Conservation (phyloP, 2,113 vertebrate genomes). For the Brienomyrus longianalis region DNA sequence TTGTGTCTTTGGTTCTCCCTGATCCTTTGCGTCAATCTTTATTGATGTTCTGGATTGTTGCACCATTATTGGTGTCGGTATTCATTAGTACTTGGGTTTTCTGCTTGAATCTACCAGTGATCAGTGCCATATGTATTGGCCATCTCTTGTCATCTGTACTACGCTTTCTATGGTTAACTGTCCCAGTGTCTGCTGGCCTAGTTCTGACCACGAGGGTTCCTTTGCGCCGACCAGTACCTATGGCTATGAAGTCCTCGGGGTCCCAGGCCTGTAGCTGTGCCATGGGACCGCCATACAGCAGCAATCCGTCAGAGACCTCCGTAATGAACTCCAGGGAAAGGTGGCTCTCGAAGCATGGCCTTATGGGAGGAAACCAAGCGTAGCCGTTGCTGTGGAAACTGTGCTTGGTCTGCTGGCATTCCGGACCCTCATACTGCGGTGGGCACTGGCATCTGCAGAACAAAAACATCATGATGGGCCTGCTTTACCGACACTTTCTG, state of each 20-base stretch:
- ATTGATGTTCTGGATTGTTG: background rate
- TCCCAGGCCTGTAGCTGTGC: slow-evolving; percentile 68
- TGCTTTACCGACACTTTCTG: background rate
- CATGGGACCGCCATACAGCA: slow-evolving; percentile 76
- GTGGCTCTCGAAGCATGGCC: slow-evolving; percentile 75
- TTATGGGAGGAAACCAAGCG: slow-evolving; percentile 80
- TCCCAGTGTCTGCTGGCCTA: background rate
- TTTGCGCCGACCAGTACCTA: slow-evolving; percentile 57
- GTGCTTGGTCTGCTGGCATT: slow-evolving; percentile 83
- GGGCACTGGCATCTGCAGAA: slow-evolving; percentile 74
- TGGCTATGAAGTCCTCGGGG: slow-evolving; percentile 74
- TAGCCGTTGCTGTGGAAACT: slow-evolving; percentile 84
- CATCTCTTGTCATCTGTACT: background rate
- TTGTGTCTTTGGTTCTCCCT: background rate
- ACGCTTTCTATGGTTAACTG: no score
- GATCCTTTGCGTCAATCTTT: background rate
- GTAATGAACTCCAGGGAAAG: slow-evolving; percentile 83
- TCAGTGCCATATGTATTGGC: background rate
- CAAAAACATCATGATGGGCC: slow-evolving; percentile 17
- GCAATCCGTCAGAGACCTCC: slow-evolving; percentile 68
- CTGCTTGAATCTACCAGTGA: background rate
- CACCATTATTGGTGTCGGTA: background rate
- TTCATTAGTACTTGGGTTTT: background rate
- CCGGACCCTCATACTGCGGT: slow-evolving; percentile 72
- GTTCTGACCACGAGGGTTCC: background rate